These are phyloP conservation scores for Eueremaeus valkanovi DNA, from an alignment of 2,888 invertebrate genomes.

Conservation along the genomic window DNA sequence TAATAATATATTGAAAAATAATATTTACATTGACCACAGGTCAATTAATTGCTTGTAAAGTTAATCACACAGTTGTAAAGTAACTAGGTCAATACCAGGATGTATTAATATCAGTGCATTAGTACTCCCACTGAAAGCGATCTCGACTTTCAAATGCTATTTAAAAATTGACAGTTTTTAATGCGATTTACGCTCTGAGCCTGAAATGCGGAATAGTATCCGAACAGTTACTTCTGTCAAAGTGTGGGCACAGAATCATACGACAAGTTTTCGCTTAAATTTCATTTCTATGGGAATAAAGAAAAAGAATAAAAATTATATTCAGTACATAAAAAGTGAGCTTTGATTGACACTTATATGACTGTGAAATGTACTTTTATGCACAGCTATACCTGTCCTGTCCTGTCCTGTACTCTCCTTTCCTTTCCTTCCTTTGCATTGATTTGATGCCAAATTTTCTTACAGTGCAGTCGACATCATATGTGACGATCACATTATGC, in stretches of 20 bases:
- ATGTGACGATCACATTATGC: background rate
- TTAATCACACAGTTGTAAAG: background rate
- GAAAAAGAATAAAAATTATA: background rate
- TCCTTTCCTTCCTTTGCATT: too few relatives aligned
- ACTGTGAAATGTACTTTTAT: background rate
- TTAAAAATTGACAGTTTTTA: background rate
- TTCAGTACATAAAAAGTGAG: background rate
- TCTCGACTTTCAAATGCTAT: background rate
- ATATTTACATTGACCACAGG: too few relatives aligned
- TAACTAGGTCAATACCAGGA: conserved; percentile 20
- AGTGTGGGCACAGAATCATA: background rate
- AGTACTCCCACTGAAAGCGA: background rate
- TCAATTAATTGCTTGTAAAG: background rate
- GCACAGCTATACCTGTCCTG: background rate
- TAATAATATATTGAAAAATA: too few relatives aligned
- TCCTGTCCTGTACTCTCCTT: too few relatives aligned
- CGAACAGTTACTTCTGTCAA: background rate
- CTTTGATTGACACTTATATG: conserved; percentile 3
- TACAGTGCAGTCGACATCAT: background rate
- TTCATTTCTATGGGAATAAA: background rate
- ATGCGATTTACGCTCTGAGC: background rate
- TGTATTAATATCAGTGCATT: too few relatives aligned
- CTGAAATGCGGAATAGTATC: background rate
- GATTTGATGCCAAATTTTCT: background rate
- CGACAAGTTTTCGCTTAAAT: background rate